Evolutionary conservation across 2,888 invertebrate species (phyloP), one percentile per base, ranked within the genome.

Genomic region (Phortica magna): DNA sequence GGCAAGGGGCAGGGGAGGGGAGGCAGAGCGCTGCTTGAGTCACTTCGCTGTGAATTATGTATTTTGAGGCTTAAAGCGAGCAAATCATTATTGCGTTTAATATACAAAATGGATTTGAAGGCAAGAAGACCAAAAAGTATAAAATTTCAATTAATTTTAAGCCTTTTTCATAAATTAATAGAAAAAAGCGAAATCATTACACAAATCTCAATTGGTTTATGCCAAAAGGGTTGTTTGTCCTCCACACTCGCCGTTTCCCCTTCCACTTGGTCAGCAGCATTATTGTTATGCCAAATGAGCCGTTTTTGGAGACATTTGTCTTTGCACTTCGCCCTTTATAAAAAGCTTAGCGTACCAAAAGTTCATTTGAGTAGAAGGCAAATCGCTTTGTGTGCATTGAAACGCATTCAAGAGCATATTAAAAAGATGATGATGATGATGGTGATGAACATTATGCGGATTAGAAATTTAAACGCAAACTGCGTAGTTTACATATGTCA

Each of bases 71-170:
- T 84, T 85, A 75, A 82, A 84, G 78, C 76, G 14, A 76, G 14
- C 12, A 64, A 59, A 64, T 39, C 0, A 64, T 22, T 64, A 31
- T 17, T 64, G 64, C 39, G 31, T 5, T 64, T 64, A 9, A 64
- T 19, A 19, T 7, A 55, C 31, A 31, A 31, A 31, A 31, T 31
- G 2, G 2, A 31, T 31, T 31, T 31, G 31, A 0, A 31, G 5
- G 31, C 2, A 31, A n/a, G n/a, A 59, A 41, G 59, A 61, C 48
- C 10, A 53, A 43, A 74, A 64, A 64, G 70, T 53, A 39, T 71
- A 83, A 78, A 80, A 78, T 86, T 88, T 88, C 83, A 87, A 87
- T 89, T 89, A 89, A 87, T 80, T 84, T 89, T 87, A 87, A 89
- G 82, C 83, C 81, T 79, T 77, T 80, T 85, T 22, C 12, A n/a